phyloP scores from a whole-genome alignment of 2,888 invertebrate species.

The Chrysolina oricalcia region DNA sequence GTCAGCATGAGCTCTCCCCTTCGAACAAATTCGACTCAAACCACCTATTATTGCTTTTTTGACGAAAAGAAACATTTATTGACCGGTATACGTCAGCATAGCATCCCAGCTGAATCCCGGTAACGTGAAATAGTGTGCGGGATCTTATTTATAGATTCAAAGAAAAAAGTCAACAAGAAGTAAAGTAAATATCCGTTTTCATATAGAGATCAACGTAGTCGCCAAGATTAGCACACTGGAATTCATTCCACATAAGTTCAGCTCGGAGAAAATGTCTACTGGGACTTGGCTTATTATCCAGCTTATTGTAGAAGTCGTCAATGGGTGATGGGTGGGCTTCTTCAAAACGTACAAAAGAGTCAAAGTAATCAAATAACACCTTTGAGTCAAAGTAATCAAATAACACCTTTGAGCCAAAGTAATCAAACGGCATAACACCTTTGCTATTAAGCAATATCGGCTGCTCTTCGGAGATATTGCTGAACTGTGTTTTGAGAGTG shows the following conservation, averaged over 20 bases:
- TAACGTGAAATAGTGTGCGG: slow-evolving; percentile 59
- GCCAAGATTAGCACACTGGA: slow-evolving; percentile 58
- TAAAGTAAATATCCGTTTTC: slow-evolving; percentile 66
- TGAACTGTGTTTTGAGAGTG: background rate
- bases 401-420: too few species aligned
- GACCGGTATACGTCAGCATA: slow-evolving; percentile 58
- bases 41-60: slow-evolving; percentile 63
- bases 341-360: slow-evolving; percentile 36
- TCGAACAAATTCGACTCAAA: slow-evolving; percentile 53
- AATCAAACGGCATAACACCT: slow-evolving; percentile 39
- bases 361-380: too few species aligned
- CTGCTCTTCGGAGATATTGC: slow-evolving; percentile 29
- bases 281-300: slow-evolving; percentile 55
- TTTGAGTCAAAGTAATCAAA: too few species aligned
- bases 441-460: slow-evolving; percentile 44
- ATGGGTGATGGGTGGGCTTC: slow-evolving; percentile 55
- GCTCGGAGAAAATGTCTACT: slow-evolving; percentile 63
- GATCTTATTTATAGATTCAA: slow-evolving; percentile 62
- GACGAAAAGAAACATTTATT: slow-evolving; percentile 60
- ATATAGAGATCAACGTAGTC: slow-evolving; percentile 66
- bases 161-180: slow-evolving; percentile 65
- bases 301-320: slow-evolving; percentile 56
- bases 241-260: too few species aligned
- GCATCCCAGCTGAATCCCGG: slow-evolving; percentile 61
- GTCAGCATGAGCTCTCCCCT: too few species aligned